These are phyloP conservation scores for Diachasma alloeum DNA, from an alignment of 1,140 invertebrate genomes.

Conservation along the genomic window DNA sequence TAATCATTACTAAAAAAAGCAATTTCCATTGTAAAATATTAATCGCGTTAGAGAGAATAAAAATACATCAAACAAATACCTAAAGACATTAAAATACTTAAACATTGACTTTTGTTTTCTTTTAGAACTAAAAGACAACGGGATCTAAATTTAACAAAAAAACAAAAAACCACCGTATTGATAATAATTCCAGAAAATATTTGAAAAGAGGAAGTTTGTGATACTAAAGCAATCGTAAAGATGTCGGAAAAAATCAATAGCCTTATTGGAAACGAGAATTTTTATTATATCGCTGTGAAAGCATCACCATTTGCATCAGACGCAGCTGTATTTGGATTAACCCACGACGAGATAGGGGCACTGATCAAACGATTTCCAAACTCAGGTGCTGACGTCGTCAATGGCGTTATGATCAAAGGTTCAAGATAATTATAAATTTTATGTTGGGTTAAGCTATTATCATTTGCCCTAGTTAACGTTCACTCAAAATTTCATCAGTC, in stretches of 20 bases:
- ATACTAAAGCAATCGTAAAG: not conserved
- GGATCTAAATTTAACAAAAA: constrained; percentile 41
- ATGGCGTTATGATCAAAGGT: constrained; percentile 76
- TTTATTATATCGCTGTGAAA: constrained; percentile 78
- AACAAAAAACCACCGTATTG: not conserved
- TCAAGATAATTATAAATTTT: constrained; percentile 27
- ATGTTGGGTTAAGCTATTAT: constrained; percentile 22
- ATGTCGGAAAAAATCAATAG: constrained; percentile 47
- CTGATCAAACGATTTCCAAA: constrained; percentile 73
- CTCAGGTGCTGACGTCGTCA: constrained; percentile 70
- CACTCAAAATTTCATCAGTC: not conserved
- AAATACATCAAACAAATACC: not conserved
- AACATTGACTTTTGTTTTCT: constrained; percentile 14
- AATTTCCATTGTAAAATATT: not conserved
- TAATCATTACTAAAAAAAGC: not conserved
- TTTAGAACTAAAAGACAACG: constrained; percentile 58
- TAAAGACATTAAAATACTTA: not conserved
- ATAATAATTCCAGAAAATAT: not conserved
- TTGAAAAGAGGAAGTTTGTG: constrained; percentile 21
- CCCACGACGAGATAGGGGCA: constrained; percentile 72
- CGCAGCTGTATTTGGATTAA: constrained; percentile 78
- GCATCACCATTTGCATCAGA: constrained; percentile 78
- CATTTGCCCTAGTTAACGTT: not conserved
- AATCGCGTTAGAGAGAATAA: not conserved
- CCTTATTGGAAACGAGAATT: constrained; percentile 49